phyloP scores from a whole-genome alignment of 2,888 invertebrate species.

The Allolobophora icterica region DNA sequence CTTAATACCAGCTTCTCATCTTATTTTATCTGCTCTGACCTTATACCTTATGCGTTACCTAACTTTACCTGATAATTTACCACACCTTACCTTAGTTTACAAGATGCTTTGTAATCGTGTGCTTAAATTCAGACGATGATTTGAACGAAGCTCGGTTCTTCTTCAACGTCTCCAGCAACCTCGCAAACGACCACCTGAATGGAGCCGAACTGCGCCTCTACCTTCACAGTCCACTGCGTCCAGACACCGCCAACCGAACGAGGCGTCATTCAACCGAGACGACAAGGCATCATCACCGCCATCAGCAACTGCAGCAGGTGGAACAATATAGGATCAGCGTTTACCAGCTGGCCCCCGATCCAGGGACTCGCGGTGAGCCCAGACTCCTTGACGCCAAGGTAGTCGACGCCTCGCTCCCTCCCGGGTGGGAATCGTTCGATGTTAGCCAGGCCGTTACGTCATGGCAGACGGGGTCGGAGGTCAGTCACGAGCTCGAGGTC shows the following conservation, averaged over 20 bases:
- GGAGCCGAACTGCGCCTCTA: conserved; percentile 27
- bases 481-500: background rate
- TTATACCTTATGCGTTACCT: too few species aligned
- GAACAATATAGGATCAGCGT: conserved; percentile 28
- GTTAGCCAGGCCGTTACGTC: background rate
- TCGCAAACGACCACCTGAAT: background rate
- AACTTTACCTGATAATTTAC: background rate
- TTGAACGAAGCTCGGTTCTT: background rate
- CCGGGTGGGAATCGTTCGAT: conserved; percentile 22
- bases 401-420: background rate
- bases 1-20: background rate
- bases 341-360: background rate
- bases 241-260: background rate
- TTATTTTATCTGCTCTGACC: background rate
- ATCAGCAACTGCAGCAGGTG: background rate
- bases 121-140: background rate
- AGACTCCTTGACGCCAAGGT: conserved; percentile 14
- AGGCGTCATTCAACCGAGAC: conserved; percentile 1
- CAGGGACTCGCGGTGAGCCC: background rate
- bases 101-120: background rate
- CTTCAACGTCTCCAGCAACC: conserved; percentile 7
- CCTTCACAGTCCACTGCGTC: background rate
- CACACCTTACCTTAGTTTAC: background rate
- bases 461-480: background rate
- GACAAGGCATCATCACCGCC: background rate